Conservation (phyloP, 2,888 invertebrate genomes). For the Pimpla rufipes region DNA sequence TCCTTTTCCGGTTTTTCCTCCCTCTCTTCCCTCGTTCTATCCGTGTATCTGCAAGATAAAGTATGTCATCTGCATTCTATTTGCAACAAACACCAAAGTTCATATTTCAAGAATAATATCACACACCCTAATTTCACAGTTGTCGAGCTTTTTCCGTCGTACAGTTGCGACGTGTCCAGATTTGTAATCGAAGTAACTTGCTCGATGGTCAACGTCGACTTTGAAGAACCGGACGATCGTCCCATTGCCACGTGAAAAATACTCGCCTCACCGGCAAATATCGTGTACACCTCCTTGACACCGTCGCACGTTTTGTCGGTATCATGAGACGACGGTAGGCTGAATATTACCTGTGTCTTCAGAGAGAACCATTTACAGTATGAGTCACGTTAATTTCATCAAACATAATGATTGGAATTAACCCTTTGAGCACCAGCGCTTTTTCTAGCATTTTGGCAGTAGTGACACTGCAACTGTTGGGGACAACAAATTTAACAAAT, state of each 20-base stretch:
- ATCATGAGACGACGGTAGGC: constrained; percentile 91
- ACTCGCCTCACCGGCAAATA: constrained; percentile 94
- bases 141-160: constrained; percentile 73
- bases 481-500: no score
- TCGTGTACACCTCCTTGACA: constrained; percentile 91
- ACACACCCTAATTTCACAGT: constrained; percentile 87
- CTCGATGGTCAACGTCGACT: constrained; percentile 86
- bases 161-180: constrained; percentile 80
- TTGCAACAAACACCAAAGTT: constrained; percentile 25
- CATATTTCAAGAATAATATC: not conserved
- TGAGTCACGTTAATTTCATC: not conserved
- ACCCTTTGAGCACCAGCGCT: no score
- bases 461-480: no score
- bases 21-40: constrained; percentile 69
- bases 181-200: constrained; percentile 85
- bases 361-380: not conserved
- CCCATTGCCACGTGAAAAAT: constrained; percentile 89
- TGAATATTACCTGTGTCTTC: constrained; percentile 90
- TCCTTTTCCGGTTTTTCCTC: constrained; percentile 73
- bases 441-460: no score
- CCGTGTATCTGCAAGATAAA: constrained; percentile 47
- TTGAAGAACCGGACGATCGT: constrained; percentile 84
- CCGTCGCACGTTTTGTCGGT: constrained; percentile 87
- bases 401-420: no score
- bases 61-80: not conserved